Evolutionary conservation across 2,113 vertebrate species (phyloP).

Genomic region (Dicentrarchus labrax): DNA sequence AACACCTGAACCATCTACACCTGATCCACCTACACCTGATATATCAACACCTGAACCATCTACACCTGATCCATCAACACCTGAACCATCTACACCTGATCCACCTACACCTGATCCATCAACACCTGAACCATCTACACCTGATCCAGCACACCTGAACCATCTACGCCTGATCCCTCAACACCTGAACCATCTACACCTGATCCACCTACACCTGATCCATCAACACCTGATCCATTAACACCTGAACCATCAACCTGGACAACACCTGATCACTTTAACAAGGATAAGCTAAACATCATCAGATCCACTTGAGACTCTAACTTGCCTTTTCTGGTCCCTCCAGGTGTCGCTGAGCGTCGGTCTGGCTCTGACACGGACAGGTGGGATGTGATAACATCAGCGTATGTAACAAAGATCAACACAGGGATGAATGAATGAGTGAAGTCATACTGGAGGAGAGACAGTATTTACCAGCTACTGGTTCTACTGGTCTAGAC

Average conservation of each 20-base stretch:
- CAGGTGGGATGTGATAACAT: slow-evolving; percentile 33
- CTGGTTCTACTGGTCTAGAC: background rate
- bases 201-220: no score
- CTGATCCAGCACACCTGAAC: no score
- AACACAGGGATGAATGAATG: slow-evolving; percentile 32
- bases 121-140: background rate
- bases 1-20: no score
- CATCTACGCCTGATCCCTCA: no score
- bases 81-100: background rate
- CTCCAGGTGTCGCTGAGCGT: slow-evolving; percentile 73
- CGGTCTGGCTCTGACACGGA: slow-evolving; percentile 67
- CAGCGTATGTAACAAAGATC: slow-evolving; percentile 24
- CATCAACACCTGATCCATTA: background rate
- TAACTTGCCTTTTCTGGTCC: slow-evolving; percentile 78
- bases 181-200: no score
- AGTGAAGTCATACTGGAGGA: background rate
- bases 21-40: background rate
- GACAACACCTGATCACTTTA: background rate
- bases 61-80: background rate
- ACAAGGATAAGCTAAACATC: slow-evolving; percentile 8
- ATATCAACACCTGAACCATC: no score
- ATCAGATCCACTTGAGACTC: slow-evolving; percentile 15
- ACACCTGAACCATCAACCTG: no score
- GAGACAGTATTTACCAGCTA: background rate
- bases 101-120: no score